phyloP scores from a whole-genome alignment of 1,140 invertebrate species.

The Penaeus indicus region DNA sequence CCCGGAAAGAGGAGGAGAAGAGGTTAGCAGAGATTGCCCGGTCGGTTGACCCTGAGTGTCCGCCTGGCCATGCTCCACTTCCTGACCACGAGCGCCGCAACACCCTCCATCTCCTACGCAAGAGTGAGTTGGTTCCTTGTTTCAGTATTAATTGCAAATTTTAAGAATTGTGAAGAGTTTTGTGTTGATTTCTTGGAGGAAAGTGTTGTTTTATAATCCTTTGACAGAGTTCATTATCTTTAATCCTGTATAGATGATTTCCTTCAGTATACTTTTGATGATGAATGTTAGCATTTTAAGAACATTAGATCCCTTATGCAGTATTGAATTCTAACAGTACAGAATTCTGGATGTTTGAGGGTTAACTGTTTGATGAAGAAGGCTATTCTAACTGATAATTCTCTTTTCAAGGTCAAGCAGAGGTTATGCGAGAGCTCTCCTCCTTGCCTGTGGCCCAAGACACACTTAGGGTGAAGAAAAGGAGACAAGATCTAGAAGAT shows the following conservation, averaged over 20 bases:
- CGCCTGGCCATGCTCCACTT: conserved; percentile 55
- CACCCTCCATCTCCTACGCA: conserved; percentile 61
- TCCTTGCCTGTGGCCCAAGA: conserved; percentile 63
- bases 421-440: conserved; percentile 61
- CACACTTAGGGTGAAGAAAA: conserved; percentile 57
- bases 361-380: no score
- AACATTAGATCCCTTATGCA: no score
- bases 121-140: conserved; percentile 42
- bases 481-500: conserved; percentile 49
- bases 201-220: no score
- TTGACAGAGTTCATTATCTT: no score
- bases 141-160: background rate
- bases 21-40: conserved; percentile 34
- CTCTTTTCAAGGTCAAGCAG: conserved; percentile 46
- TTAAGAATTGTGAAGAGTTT: no score
- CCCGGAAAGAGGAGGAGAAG: conserved; percentile 45
- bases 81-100: conserved; percentile 57
- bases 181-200: no score
- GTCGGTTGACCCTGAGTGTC: conserved; percentile 57
- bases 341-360: no score
- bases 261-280: no score
- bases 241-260: no score
- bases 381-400: background rate
- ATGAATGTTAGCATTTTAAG: no score
- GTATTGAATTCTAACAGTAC: no score